Base-by-base conservation (phyloP, 2,797 vertebrate species). In the Chloroceryle inda region DNA sequence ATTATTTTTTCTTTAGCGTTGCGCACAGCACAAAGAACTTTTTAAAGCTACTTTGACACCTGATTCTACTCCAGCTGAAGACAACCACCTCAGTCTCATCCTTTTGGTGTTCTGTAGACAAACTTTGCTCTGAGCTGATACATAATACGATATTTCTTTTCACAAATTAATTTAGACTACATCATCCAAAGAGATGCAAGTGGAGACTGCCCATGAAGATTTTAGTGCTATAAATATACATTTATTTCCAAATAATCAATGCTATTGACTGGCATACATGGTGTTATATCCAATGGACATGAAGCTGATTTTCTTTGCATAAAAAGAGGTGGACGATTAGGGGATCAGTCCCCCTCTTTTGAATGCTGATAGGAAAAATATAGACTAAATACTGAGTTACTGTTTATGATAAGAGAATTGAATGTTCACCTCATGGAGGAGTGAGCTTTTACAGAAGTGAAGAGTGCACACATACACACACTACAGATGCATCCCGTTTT, bases 1-100 rank as follows among this genome's bases (percentile, higher is more conserved):
- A 93, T 95, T 96, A 95, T 63, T 88, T 94, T 79, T 94, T 66
- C 71, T 88, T 58, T 47, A 89, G 35, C 27, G 10, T 23, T 33
- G 33, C 69, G 42, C 55, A 40, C 5, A 50, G 55, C 44, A 69
- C 74, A 81, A 59, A 81, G 55, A 64, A 81, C 71, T 86, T 90
- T 74, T 40, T 71, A 55, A 95, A 90, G 79, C 31, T 84, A 40
- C 67, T 93, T 81, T 71, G 61, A 81, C 89, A 81, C 73, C 74
- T 37, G 38, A 63, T 81, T 75, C 66, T 59, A 19, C 55, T 78
- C 50, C 66, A 59, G 55, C 44, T 94, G 74, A 67, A 92, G 89
- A 76, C 26, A 91, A 38, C 53, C 18, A 52, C 49, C 6, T 44
- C 76, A 14, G 1, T 76, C 42, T 75, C 35, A 73, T 35, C n/a